Conservation (phyloP, 92 coral and sea anemone species). For the Parazoanthus swiftii region DNA sequence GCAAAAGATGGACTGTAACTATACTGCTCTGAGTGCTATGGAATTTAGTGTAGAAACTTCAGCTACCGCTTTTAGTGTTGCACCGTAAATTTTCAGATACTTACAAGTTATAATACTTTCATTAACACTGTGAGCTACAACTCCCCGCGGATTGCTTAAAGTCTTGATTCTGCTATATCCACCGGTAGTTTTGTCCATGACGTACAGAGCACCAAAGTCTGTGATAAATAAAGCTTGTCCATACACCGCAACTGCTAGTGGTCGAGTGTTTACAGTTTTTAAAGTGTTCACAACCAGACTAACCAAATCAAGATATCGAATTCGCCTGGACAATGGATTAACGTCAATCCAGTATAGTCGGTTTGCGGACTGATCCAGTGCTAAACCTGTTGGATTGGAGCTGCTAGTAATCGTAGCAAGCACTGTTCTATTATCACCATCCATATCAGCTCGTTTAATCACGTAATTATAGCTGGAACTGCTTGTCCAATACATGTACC, state of each 20-base stretch:
- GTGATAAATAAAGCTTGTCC: constrained; percentile 4
- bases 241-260: not conserved
- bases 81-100: not conserved
- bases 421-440: constrained; percentile 1
- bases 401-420: not conserved
- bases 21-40: no score
- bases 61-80: not conserved
- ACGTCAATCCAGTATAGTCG: constrained; percentile 19
- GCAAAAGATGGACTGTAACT: no score
- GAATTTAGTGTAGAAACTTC: not conserved
- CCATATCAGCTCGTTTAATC: constrained; percentile 28
- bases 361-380: constrained; percentile 20
- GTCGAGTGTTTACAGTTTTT: not conserved
- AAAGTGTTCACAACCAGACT: not conserved
- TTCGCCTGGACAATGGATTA: not conserved
- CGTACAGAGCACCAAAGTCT: constrained; percentile 4
- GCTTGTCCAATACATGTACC: constrained; percentile 25
- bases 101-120: constrained; percentile 7
- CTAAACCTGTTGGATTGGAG: not conserved
- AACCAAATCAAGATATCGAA: constrained; percentile 16
- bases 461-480: not conserved
- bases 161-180: not conserved
- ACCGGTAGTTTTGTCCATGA: not conserved
- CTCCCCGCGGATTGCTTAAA: constrained; percentile 8
- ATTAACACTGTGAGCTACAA: constrained; percentile 20